Percentiles rank a stretch among this genome's conserved stretches.
Conservation (phyloP, 1,140 invertebrate genomes). For the Platyscapa corneri region DNA sequence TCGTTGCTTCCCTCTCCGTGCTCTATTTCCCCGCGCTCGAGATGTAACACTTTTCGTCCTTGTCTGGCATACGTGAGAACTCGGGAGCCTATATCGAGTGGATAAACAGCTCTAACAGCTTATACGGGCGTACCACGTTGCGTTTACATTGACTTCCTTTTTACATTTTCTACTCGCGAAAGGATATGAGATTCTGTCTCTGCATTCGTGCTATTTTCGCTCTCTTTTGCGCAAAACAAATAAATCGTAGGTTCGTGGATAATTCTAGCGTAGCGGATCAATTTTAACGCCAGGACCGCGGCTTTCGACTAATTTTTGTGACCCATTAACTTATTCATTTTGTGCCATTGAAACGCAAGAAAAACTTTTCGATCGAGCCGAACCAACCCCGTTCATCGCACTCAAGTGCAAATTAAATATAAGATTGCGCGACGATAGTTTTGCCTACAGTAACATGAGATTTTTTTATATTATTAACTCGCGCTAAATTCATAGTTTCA, state of each 20-base stretch:
- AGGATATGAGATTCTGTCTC: too few species aligned
- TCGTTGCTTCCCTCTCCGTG: neutral
- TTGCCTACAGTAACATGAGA: neutral
- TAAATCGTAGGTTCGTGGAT: too few species aligned
- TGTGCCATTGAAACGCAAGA: too few species aligned
- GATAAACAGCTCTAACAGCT: constrained; percentile 26
- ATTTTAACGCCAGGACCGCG: too few species aligned
- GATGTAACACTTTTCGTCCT: constrained; percentile 21
- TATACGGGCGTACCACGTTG: neutral
- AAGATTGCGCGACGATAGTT: neutral
- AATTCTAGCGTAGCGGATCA: too few species aligned
- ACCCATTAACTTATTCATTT: too few species aligned
- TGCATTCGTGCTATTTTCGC: too few species aligned
- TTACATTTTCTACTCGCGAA: too few species aligned
- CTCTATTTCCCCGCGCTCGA: neutral
- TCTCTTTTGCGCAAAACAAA: too few species aligned
- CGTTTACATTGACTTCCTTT: neutral
- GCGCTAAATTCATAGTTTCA: neutral
- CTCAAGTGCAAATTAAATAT: neutral
- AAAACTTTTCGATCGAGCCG: too few species aligned
- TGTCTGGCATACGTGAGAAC: constrained; percentile 16
- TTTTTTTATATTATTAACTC: neutral
- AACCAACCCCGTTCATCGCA: neutral
- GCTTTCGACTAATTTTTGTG: too few species aligned
- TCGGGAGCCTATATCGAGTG: constrained; percentile 12